Conservation (phyloP, 2,113 vertebrate genomes). For the Cyphomyrus plagiostoma region DNA sequence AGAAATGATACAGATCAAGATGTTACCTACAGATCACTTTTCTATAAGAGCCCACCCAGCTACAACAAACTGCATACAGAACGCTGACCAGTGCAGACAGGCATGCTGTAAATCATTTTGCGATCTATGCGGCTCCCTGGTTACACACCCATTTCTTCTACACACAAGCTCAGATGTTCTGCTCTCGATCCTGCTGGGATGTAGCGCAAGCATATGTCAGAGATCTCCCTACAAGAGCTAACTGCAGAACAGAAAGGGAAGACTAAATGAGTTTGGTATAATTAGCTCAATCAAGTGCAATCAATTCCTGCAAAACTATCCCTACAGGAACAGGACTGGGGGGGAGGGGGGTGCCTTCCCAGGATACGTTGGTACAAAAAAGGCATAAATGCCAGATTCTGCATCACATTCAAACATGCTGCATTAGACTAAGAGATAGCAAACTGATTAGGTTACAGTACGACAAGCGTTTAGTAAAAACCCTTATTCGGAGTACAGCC, state of each 20-base stretch:
- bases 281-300: slow-evolving; percentile 2
- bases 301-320: background rate
- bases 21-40: background rate
- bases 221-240: background rate
- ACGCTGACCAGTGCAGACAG: background rate
- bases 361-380: background rate
- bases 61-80: background rate
- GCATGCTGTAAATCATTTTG: background rate
- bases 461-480: background rate
- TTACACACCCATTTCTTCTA: background rate
- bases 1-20: background rate
- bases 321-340: background rate
- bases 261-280: background rate
- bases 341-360: background rate
- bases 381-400: background rate
- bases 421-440: background rate
- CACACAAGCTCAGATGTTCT: background rate
- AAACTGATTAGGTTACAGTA: background rate
- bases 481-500: background rate
- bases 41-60: background rate
- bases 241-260: background rate
- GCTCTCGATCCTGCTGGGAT: background rate
- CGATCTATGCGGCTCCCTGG: background rate
- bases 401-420: background rate
- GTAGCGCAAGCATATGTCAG: background rate